These are phyloP conservation scores for Leucophenga maculata DNA, from an alignment of 2,888 invertebrate species.

Conservation along the genomic window DNA sequence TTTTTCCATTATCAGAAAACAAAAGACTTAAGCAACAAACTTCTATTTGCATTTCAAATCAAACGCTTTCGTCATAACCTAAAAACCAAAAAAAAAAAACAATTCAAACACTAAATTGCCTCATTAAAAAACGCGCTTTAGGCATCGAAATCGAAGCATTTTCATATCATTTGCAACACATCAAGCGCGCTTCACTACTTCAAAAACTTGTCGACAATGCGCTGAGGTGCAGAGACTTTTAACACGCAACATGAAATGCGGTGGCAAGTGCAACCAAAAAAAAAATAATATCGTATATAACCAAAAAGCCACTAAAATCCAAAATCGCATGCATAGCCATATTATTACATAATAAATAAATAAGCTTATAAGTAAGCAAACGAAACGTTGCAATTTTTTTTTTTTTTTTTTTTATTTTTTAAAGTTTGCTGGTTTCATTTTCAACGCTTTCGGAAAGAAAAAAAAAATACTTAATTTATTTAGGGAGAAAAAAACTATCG, in stretches of 20 bases:
- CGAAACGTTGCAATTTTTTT: constrained; percentile 6
- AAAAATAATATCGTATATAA: background rate
- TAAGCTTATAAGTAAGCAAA: constrained; percentile 5
- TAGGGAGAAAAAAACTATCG: too few relatives aligned
- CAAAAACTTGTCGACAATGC: background rate
- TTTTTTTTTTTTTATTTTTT: too few relatives aligned
- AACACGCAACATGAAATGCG: constrained; percentile 6
- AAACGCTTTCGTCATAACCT: background rate
- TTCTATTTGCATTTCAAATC: constrained; percentile 3
- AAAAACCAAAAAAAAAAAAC: background rate
- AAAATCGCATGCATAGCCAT: constrained; percentile 19
- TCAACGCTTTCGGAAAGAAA: background rate
- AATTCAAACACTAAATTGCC: background rate
- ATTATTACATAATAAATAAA: constrained; percentile 26
- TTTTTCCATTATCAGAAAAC: constrained; percentile 28
- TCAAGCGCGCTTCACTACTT: background rate
- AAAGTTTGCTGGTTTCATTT: background rate
- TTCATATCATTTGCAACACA: constrained; percentile 11
- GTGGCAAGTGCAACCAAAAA: background rate
- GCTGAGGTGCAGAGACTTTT: constrained; percentile 5
- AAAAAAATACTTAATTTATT: background rate
- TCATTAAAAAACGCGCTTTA: constrained; percentile 3
- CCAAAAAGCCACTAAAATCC: background rate
- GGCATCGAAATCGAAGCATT: constrained; percentile 13
- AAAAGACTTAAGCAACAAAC: constrained; percentile 60